A percentile compares a stretch with the other conserved stretches of the same genome.
These are phyloP conservation scores for Paradisaea rubra DNA, from an alignment of 2,113 vertebrate genomes.

Conservation along the genomic window DNA sequence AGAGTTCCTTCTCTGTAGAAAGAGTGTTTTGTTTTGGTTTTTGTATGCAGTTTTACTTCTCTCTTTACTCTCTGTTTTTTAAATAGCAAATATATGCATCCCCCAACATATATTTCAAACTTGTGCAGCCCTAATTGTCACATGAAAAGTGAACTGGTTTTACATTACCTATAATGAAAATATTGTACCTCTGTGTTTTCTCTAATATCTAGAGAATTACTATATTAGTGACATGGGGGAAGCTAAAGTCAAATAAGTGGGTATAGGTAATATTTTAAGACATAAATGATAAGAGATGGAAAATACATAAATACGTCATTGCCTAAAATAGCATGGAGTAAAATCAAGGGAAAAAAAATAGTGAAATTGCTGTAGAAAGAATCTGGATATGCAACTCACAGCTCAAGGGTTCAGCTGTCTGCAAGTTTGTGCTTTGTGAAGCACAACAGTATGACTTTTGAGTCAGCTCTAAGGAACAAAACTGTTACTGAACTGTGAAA, in stretches of 20 bases:
- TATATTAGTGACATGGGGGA: not conserved
- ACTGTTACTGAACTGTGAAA: not conserved
- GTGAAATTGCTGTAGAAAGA: not conserved
- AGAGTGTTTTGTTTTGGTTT: not conserved
- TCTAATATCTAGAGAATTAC: not conserved
- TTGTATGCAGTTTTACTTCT: not conserved
- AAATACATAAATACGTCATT: not conserved
- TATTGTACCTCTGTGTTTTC: not conserved
- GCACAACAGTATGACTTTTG: not conserved
- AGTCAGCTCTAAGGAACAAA: not conserved
- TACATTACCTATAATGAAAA: not conserved
- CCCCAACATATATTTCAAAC: not conserved
- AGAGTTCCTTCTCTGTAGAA: not conserved
- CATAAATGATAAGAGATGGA: not conserved
- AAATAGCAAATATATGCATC: not conserved
- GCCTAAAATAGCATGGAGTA: not conserved
- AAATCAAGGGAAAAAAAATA: not conserved
- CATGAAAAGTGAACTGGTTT: not conserved
- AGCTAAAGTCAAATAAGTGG: not conserved
- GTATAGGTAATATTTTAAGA: not conserved
- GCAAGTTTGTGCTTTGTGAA: not conserved
- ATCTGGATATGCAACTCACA: not conserved
- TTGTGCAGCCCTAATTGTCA: not conserved
- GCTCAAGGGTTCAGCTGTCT: not conserved
- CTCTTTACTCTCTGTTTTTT: not conserved